Conservation (phyloP, 2,113 vertebrate species). For the Amia ocellicauda region DNA sequence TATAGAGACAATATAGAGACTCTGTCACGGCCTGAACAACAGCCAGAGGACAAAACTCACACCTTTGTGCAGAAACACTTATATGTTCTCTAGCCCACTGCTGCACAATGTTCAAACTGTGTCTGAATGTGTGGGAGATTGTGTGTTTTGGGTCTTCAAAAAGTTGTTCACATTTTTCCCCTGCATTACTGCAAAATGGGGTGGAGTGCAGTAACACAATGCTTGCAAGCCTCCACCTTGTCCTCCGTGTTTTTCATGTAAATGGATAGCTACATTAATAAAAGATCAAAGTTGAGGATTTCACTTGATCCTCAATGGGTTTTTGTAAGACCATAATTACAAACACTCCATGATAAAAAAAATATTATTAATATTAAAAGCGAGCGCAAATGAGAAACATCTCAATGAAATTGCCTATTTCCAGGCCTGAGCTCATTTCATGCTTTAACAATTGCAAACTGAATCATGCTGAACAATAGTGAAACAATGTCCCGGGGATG, state of each 20-base stretch:
- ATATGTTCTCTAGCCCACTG: too few relatives aligned
- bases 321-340: conserved; percentile 34
- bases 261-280: conserved; percentile 29
- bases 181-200: neutral
- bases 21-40: too few relatives aligned
- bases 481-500: conserved; percentile 10
- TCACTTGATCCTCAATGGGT: conserved; percentile 28
- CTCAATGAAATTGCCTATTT: conserved; percentile 27
- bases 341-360: conserved; percentile 40
- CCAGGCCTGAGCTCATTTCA: conserved; percentile 33
- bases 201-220: neutral
- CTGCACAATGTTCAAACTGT: too few relatives aligned
- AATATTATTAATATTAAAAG: conserved; percentile 36
- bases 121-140: too few relatives aligned
- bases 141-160: too few relatives aligned
- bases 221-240: neutral
- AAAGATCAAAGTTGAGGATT: conserved; percentile 38
- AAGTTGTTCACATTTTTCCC: too few relatives aligned
- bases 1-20: too few relatives aligned
- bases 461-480: conserved; percentile 31
- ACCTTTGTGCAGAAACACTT: too few relatives aligned
- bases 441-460: conserved; percentile 28
- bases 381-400: conserved; percentile 32
- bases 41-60: too few relatives aligned
- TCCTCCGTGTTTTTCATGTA: neutral